A percentile compares a stretch with the other conserved stretches of the same genome.
Evolutionary conservation across 2,113 vertebrate genomes (phyloP).

Genomic region (Rhinogobius similis): DNA sequence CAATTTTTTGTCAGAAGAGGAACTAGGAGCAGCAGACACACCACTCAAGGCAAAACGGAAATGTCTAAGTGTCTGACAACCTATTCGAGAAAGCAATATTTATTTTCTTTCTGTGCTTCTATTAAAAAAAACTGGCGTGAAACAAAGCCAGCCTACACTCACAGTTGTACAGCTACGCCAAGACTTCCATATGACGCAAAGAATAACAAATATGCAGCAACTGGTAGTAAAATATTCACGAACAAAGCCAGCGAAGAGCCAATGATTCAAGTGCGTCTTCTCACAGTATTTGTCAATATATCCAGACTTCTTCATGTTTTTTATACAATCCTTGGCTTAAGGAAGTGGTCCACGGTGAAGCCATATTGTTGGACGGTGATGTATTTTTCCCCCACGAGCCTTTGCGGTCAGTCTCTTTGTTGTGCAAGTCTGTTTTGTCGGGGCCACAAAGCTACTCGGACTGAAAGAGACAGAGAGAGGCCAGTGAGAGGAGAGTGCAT

Average conservation of each 20-base stretch:
- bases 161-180: conserved; percentile 46
- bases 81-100: conserved; percentile 31
- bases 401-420: conserved; percentile 17
- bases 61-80: conserved; percentile 11
- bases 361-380: conserved; percentile 22
- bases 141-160: conserved; percentile 24
- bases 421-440: conserved; percentile 28
- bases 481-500: conserved; percentile 10
- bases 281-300: conserved; percentile 55
- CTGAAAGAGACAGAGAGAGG: conserved; percentile 51
- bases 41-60: conserved; percentile 30
- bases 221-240: conserved; percentile 20
- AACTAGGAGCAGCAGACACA: conserved; percentile 31
- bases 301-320: conserved; percentile 17
- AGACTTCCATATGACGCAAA: conserved; percentile 26
- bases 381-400: conserved; percentile 20
- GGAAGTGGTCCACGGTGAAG: conserved; percentile 32
- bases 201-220: conserved; percentile 29
- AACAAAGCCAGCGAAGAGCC: conserved; percentile 20
- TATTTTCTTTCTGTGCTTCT: background rate
- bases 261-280: conserved; percentile 20
- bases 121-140: conserved; percentile 20
- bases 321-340: conserved; percentile 45
- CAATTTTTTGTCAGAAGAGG: conserved; percentile 14
- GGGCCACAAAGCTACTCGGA: conserved; percentile 54